Percentiles rank a stretch among this genome's conserved stretches.
phyloP scores from a whole-genome alignment of 2,888 invertebrate genomes.

The Smittia aterrima region DNA sequence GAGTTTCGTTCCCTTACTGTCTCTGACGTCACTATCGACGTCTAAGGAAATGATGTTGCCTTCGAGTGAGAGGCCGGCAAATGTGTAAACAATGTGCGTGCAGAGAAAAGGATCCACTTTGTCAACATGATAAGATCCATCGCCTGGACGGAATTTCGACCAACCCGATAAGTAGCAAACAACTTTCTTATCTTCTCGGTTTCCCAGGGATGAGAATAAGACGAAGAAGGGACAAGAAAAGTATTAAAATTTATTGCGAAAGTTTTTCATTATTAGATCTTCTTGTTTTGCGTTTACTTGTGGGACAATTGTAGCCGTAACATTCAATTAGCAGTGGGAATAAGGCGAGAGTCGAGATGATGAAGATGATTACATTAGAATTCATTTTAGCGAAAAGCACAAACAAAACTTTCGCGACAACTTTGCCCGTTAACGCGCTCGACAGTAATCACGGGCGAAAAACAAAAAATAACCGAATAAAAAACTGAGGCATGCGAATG shows the following conservation, averaged over 20 bases:
- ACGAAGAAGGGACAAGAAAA: background rate
- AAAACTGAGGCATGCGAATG: background rate
- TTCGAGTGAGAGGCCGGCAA: conserved; percentile 69
- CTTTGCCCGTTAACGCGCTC: no score
- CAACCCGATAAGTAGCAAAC: conserved; percentile 79
- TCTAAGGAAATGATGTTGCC: background rate
- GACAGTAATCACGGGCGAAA: background rate
- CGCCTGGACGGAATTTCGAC: conserved; percentile 70
- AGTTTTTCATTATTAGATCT: conserved; percentile 2
- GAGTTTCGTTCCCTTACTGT: conserved; percentile 17
- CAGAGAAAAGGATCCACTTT: conserved; percentile 72
- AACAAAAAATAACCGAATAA: background rate
- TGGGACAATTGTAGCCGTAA: conserved; percentile 37
- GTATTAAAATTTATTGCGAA: conserved; percentile 13
- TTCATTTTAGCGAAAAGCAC: conserved; percentile 27
- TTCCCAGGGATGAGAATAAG: no score
- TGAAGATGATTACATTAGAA: conserved; percentile 38
- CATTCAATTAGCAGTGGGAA: conserved; percentile 37
- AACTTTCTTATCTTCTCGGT: conserved; percentile 62
- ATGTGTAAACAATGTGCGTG: conserved; percentile 78
- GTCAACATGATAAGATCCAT: conserved; percentile 65
- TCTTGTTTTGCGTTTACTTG: conserved; percentile 25
- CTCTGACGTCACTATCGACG: conserved; percentile 16
- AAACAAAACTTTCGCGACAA: background rate
- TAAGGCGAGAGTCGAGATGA: conserved; percentile 25